Evolutionary conservation across 2,888 invertebrate genomes (phyloP).

Genomic region (Caenorhabditis sinica): DNA sequence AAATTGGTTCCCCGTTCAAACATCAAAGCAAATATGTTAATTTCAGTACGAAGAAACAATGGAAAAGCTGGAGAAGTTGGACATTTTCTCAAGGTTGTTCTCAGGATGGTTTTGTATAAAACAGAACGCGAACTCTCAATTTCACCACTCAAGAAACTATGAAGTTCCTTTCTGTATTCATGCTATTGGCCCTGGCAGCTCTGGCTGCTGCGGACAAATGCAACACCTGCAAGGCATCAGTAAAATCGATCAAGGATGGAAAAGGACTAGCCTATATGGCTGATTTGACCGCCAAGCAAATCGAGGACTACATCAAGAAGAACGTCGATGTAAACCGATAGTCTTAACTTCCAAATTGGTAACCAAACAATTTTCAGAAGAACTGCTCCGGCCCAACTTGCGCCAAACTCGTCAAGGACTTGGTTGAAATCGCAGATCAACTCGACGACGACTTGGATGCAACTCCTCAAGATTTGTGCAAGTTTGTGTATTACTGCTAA

Average conservation of each 20-base stretch:
- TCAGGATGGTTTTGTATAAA: slow-evolving; percentile 6
- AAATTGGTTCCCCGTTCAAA: slow-evolving; percentile 16
- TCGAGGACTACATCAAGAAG: slow-evolving; percentile 32
- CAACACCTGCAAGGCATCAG: slow-evolving; percentile 25
- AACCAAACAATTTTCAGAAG: slow-evolving; percentile 42
- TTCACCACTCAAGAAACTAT: background rate
- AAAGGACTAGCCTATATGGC: slow-evolving; percentile 50
- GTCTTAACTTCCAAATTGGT: no score
- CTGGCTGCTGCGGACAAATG: slow-evolving; percentile 14
- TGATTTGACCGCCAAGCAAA: slow-evolving; percentile 29
- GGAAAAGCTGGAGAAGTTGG: background rate
- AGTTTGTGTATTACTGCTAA: slow-evolving; percentile 44
- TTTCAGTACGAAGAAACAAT: background rate
- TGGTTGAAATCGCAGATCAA: slow-evolving; percentile 55
- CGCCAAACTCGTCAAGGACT: slow-evolving; percentile 38
- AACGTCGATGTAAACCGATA: slow-evolving; percentile 36
- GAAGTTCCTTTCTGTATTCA: slow-evolving; percentile 6
- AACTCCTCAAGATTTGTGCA: slow-evolving; percentile 43
- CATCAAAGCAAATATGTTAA: background rate
- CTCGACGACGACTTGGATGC: slow-evolving; percentile 50
- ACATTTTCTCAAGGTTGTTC: slow-evolving; percentile 10
- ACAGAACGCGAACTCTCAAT: background rate
- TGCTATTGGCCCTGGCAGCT: slow-evolving; percentile 10
- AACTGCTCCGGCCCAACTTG: slow-evolving; percentile 39
- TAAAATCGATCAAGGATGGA: slow-evolving; percentile 47